phyloP scores from a whole-genome alignment of 92 coral and sea anemone species.

The Umimayanthus kanabou region DNA sequence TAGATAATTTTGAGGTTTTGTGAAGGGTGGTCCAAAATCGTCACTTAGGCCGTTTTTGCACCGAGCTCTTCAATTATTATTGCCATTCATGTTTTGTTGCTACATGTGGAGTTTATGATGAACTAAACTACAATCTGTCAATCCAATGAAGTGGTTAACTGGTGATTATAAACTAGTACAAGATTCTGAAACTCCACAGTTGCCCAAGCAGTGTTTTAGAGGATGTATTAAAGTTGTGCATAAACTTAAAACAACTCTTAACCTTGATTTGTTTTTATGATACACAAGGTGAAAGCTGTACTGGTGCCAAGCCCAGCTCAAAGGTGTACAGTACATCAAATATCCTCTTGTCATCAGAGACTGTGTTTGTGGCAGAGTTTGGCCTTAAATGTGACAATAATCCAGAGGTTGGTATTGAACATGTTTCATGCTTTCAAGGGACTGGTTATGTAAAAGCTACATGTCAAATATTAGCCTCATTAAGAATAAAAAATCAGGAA shows the following conservation, averaged over 20 bases:
- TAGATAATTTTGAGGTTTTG: no score
- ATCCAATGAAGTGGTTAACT: slow-evolving; percentile 77
- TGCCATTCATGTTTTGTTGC: no score
- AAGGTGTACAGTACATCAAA: slow-evolving; percentile 84
- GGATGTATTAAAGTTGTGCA: not conserved
- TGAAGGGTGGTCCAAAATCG: no score
- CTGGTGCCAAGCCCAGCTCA: slow-evolving; percentile 79
- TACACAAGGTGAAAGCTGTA: slow-evolving; percentile 80
- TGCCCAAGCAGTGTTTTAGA: not conserved
- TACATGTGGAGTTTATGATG: slow-evolving; percentile 62
- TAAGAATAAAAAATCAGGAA: no score
- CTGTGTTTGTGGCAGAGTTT: slow-evolving; percentile 90
- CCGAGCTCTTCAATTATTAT: no score
- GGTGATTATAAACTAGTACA: slow-evolving; percentile 11
- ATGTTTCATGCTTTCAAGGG: not conserved
- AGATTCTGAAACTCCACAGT: slow-evolving; percentile 36
- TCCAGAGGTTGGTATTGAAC: slow-evolving; percentile 61
- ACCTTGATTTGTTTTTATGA: not conserved
- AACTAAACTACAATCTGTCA: slow-evolving; percentile 91
- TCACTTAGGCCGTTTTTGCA: no score
- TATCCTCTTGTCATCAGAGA: slow-evolving; percentile 86
- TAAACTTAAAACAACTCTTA: not conserved
- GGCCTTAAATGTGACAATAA: slow-evolving; percentile 84
- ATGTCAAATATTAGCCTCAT: no score
- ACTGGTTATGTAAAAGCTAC: no score